phyloP scores from a whole-genome alignment of 2,797 vertebrate genomes.

The Pipistrellus kuhlii region DNA sequence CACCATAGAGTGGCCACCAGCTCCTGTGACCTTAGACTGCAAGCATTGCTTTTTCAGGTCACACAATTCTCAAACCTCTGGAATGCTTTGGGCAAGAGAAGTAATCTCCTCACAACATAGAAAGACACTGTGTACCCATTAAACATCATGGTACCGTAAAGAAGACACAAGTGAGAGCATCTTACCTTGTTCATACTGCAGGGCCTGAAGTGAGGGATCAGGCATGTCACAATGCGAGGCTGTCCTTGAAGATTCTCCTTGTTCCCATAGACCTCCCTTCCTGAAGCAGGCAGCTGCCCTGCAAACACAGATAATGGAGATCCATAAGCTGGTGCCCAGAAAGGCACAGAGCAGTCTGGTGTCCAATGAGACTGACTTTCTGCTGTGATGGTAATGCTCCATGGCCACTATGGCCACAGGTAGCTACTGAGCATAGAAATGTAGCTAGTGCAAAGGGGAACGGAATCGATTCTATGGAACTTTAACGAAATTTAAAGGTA shows the following conservation, averaged over 20 bases:
- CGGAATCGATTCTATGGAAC: not conserved
- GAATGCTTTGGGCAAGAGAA: not conserved
- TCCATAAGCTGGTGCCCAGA: not conserved
- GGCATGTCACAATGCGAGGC: constrained; percentile 73
- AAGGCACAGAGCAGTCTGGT: not conserved
- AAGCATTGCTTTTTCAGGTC: not conserved
- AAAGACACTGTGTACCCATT: not conserved
- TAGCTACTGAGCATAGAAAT: not conserved
- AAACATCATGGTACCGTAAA: not conserved
- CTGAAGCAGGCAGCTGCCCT: constrained; percentile 73
- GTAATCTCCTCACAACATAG: not conserved
- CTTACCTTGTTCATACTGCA: constrained; percentile 76
- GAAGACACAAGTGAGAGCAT: not conserved
- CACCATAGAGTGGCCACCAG: not conserved
- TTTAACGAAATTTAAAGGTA: constrained; percentile 36
- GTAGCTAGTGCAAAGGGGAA: not conserved
- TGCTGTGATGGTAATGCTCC: not conserved
- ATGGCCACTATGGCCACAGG: not conserved
- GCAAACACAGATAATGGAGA: constrained; percentile 62
- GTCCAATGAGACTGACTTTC: not conserved
- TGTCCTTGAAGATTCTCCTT: constrained; percentile 60
- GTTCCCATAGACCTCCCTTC: constrained; percentile 67
- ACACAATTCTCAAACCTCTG: not conserved
- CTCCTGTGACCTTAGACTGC: not conserved
- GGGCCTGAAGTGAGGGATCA: constrained; percentile 60